Percentiles rank a stretch among this genome's conserved stretches.
Evolutionary conservation across 2,113 vertebrate genomes (phyloP).

Genomic region (Ictidomys tridecemlineatus): DNA sequence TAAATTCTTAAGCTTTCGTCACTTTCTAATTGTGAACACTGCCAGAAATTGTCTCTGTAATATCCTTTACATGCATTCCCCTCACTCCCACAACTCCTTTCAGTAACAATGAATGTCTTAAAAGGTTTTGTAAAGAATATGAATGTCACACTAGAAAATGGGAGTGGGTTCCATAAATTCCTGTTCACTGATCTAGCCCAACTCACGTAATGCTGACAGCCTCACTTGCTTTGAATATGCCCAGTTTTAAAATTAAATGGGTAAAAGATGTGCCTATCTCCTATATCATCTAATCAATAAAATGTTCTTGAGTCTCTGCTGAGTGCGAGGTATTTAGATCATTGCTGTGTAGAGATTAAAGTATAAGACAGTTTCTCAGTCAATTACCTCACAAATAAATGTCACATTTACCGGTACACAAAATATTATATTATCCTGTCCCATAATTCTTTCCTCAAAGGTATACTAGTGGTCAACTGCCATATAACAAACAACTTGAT

Average conservation of each 20-base stretch:
- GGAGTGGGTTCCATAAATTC: not conserved
- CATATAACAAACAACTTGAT: not conserved
- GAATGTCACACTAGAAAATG: not conserved
- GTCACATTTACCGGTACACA: conserved; percentile 32
- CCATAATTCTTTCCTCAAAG: conserved; percentile 23
- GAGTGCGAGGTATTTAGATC: not conserved
- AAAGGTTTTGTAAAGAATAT: not conserved
- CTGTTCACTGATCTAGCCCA: not conserved
- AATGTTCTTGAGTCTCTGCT: not conserved
- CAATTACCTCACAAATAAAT: conserved; percentile 36
- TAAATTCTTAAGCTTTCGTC: not conserved
- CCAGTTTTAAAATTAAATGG: conserved; percentile 25
- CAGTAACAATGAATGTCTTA: not conserved
- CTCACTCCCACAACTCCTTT: not conserved
- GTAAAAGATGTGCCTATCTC: not conserved
- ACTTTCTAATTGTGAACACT: not conserved
- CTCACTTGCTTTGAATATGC: not conserved
- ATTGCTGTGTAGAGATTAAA: not conserved
- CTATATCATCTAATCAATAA: conserved; percentile 29
- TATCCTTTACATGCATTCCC: not conserved
- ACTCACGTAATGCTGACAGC: not conserved
- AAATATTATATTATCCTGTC: conserved; percentile 14
- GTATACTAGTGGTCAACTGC: not conserved
- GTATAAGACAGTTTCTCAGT: conserved; percentile 32
- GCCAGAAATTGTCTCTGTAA: not conserved